Percentiles rank a stretch among this genome's conserved stretches.
These are phyloP conservation scores for Copidosoma floridanum DNA, from an alignment of 1,140 invertebrate species.

Conservation along the genomic window DNA sequence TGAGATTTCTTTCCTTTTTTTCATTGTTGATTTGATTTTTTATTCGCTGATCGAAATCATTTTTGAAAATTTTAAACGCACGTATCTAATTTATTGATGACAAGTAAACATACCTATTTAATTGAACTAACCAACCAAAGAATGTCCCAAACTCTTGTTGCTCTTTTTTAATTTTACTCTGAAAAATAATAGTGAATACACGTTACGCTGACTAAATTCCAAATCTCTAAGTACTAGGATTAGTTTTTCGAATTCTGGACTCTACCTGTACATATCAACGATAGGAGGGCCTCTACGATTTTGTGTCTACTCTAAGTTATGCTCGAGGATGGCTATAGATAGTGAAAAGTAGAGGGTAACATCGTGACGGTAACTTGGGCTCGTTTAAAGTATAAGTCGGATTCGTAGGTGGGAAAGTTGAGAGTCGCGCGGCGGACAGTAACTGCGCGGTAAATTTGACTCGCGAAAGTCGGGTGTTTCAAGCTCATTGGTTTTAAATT, in stretches of 20 bases:
- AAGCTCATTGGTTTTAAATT: background rate
- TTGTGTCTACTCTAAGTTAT: background rate
- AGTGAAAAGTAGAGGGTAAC: background rate
- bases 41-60: no score
- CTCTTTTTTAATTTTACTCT: background rate
- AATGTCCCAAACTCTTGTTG: no score
- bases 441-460: background rate
- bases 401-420: slow-evolving; percentile 3
- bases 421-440: background rate
- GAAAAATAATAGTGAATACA: background rate
- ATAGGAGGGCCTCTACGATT: background rate
- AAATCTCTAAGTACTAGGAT: no score
- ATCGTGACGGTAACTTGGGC: background rate
- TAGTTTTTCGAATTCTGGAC: no score
- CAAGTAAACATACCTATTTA: background rate
- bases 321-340: background rate
- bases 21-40: no score
- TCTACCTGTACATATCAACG: background rate
- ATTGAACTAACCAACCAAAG: background rate
- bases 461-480: background rate
- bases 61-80: background rate
- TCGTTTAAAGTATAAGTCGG: background rate
- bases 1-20: no score
- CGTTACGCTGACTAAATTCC: no score
- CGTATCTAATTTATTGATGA: background rate